phyloP scores from a whole-genome alignment of 2,797 vertebrate genomes.

The Babyrousa celebensis region DNA sequence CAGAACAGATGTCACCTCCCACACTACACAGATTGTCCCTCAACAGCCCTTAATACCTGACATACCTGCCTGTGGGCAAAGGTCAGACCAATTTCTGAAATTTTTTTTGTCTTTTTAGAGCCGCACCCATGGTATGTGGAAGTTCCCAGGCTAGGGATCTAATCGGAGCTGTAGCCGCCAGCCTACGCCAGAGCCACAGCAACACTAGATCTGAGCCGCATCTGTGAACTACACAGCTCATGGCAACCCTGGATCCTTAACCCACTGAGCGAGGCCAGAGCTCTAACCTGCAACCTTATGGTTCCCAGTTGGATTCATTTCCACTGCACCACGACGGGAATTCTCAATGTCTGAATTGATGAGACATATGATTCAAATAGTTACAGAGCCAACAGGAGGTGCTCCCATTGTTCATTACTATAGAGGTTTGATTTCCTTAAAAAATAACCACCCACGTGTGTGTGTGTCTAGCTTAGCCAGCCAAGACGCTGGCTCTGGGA shows the following conservation, averaged over 20 bases:
- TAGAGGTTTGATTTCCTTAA: neutral
- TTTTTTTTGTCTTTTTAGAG: too few species aligned
- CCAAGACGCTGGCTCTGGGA: neutral
- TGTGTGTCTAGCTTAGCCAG: neutral
- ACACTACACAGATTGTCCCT: neutral
- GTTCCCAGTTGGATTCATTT: too few species aligned
- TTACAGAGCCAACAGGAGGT: neutral
- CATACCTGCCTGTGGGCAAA: constrained; percentile 14
- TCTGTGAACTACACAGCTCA: too few species aligned
- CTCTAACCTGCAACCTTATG: too few species aligned
- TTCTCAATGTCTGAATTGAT: constrained; percentile 49
- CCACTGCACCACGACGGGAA: too few species aligned
- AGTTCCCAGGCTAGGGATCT: too few species aligned
- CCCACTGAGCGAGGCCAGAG: too few species aligned
- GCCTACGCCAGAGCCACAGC: too few species aligned
- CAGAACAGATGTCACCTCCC: constrained; percentile 50
- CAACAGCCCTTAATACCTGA: constrained; percentile 45
- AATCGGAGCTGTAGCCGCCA: too few species aligned
- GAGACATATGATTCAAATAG: constrained; percentile 8
- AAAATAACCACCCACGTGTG: neutral
- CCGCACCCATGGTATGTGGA: too few species aligned
- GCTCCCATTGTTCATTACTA: neutral
- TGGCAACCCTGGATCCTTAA: too few species aligned
- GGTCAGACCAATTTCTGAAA: constrained; percentile 68
- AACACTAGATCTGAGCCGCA: too few species aligned